Conservation (phyloP, 2,888 invertebrate genomes). For the Punctoribates punctum region DNA sequence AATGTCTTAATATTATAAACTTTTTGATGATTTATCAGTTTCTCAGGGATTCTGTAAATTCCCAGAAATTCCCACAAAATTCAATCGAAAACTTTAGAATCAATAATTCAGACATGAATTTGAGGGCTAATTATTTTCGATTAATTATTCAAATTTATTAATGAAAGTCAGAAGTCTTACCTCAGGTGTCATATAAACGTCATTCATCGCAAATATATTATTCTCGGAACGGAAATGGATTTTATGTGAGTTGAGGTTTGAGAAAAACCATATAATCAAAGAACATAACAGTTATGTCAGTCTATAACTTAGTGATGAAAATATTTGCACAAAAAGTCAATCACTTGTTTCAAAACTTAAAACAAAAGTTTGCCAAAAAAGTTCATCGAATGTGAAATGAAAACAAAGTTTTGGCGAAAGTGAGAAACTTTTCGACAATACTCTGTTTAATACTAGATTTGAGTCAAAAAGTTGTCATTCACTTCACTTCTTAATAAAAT, state of each 20-base stretch:
- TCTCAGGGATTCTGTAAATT: too few relatives aligned
- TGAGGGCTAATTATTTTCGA: neutral
- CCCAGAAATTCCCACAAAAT: too few relatives aligned
- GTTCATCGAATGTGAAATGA: neutral
- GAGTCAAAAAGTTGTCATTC: neutral
- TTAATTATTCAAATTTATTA: neutral
- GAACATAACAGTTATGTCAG: neutral
- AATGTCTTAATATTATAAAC: too few relatives aligned
- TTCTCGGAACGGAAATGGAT: neutral
- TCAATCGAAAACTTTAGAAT: too few relatives aligned
- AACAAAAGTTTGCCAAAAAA: neutral
- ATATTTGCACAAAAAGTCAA: too few relatives aligned
- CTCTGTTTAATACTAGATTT: neutral
- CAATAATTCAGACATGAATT: too few relatives aligned
- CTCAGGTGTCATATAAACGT: slow-evolving; percentile 17
- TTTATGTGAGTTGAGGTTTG: neutral
- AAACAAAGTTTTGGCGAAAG: neutral
- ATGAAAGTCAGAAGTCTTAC: neutral
- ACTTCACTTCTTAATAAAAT: slow-evolving; percentile 15
- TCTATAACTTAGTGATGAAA: neutral
- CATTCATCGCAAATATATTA: slow-evolving; percentile 3
- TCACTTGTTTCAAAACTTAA: neutral
- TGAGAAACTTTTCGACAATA: neutral
- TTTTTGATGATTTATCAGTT: too few relatives aligned
- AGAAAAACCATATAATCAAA: neutral